phyloP scores from a whole-genome alignment of 2,113 vertebrate species.

The Mystacornis crossleyi region DNA sequence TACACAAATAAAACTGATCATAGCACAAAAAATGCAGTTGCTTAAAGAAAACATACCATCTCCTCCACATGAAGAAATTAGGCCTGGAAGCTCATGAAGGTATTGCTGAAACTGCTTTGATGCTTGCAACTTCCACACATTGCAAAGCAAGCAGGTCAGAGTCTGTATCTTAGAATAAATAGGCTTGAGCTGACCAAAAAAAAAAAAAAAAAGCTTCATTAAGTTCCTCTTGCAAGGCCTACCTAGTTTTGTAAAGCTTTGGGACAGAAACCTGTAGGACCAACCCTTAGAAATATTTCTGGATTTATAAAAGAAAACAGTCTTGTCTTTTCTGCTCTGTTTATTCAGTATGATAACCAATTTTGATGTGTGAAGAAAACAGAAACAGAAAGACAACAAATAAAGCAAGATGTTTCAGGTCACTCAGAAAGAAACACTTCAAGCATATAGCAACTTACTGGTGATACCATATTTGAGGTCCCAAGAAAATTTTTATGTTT shows the following conservation, averaged over 20 bases:
- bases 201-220: neutral
- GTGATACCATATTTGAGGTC: neutral
- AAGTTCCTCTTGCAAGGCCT: neutral
- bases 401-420: neutral
- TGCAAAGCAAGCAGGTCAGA: neutral
- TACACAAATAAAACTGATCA: slow-evolving; percentile 14
- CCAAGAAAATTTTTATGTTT: neutral
- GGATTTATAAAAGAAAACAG: neutral
- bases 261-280: neutral
- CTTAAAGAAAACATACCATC: slow-evolving; percentile 31
- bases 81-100: slow-evolving; percentile 22
- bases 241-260: neutral
- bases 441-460: neutral
- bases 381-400: neutral
- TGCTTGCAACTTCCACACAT: neutral
- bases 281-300: neutral
- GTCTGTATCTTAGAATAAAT: neutral
- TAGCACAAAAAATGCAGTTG: neutral
- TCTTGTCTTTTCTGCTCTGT: neutral
- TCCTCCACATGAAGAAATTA: slow-evolving; percentile 30
- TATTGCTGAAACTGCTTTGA: slow-evolving; percentile 52
- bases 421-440: neutral
- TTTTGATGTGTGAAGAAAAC: neutral
- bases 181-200: neutral
- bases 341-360: neutral